Base-by-base conservation (phyloP, 2,113 vertebrate genomes). In the Scolopax mira region DNA sequence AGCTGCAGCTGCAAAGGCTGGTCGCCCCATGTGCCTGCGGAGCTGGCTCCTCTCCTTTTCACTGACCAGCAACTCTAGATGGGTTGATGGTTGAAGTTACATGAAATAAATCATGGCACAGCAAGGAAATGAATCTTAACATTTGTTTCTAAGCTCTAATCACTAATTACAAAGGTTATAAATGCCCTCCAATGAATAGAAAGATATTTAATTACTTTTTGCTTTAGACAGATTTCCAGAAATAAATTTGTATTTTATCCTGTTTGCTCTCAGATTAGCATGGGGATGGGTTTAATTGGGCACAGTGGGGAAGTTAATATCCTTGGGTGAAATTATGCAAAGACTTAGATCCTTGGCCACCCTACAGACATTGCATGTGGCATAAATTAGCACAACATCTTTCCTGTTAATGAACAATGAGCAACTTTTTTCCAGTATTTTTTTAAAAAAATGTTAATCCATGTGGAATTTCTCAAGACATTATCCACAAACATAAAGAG, bases 191-290 rank as follows among this genome's bases (percentile, higher is more conserved):
- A 82, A 95, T 95, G 92, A 94, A 87, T 27, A 90, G 54, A 92
- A 79, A 88, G 49, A 89, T 42, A 52, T 90, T 96, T 93, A 94
- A 94, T 95, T 93, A 91, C 62, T 89, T 96, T 84, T 92, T 79
- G 54, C 88, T 86, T 94, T 79, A 84, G 78, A 95, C 48, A 75
- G 39, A 69, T 90, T 97, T 94, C 83, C 77, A 96, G 90, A 96
- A 94, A 96, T 79, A 89, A 84, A 90, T 92, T 89, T 58, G 28
- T 90, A 69, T 92, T 94, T 94, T 93, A 92, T 89, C 92, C 88
- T 94, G 83, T 95, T 96, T 95, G 94, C 95, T 96, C 96, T 94
- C 72, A 86, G 85, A 96, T 95, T 90, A 92, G 69, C 85, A 90
- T 67, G 69, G 82, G 90, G 28, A 94, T 92, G 86, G 77, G 70